phyloP scores from a whole-genome alignment of 2,888 invertebrate species.

The Trypoxylon attenuatum region DNA sequence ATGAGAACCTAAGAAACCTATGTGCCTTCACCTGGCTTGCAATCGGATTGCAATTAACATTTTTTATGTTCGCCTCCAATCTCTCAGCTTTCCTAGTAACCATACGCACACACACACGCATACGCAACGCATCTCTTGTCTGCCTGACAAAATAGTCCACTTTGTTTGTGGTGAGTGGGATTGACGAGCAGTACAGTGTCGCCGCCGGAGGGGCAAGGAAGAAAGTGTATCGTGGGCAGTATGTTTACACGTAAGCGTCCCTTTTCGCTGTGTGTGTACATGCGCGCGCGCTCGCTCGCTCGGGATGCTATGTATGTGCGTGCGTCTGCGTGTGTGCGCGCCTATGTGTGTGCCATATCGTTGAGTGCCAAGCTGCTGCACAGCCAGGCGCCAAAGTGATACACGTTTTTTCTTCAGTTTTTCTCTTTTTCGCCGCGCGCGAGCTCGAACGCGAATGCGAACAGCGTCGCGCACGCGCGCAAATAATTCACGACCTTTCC shows the following conservation, averaged over 20 bases:
- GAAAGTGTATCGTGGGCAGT: constrained; percentile 42
- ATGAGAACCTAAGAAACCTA: not conserved
- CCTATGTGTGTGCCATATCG: constrained; percentile 27
- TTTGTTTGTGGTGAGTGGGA: constrained; percentile 12
- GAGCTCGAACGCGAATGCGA: too few relatives aligned
- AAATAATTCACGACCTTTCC: not conserved
- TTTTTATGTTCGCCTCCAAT: not conserved
- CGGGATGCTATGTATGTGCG: constrained; percentile 2
- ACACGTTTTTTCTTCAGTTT: constrained; percentile 5
- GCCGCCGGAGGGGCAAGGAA: constrained; percentile 10
- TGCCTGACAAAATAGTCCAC: not conserved
- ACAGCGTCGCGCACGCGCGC: too few relatives aligned
- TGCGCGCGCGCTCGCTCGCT: too few relatives aligned
- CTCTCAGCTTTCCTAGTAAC: not conserved
- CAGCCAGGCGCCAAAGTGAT: constrained; percentile 35
- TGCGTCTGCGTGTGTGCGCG: not conserved
- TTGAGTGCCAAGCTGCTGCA: constrained; percentile 14
- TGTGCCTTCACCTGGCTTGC: constrained; percentile 5
- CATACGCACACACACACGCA: too few relatives aligned
- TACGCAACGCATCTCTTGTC: too few relatives aligned
- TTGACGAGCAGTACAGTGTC: not conserved
- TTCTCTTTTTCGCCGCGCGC: constrained; percentile 5
- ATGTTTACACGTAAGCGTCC: constrained; percentile 61
- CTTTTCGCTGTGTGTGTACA: constrained; percentile 41
- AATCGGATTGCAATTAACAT: constrained; percentile 1